Base-by-base conservation (phyloP, 2,113 vertebrate species). In the Oryzias melastigma region DNA sequence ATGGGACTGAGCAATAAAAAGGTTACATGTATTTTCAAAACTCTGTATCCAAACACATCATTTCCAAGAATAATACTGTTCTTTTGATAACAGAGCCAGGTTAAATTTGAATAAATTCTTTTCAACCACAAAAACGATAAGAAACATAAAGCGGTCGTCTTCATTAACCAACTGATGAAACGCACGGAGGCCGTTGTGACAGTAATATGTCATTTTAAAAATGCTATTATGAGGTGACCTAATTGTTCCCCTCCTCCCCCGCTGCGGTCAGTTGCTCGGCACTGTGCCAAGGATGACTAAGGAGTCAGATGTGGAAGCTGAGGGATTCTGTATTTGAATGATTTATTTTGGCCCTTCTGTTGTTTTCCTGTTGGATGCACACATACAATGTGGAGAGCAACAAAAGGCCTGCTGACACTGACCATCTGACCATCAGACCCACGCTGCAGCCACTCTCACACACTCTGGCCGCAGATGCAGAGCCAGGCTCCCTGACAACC, bases 11-110 rank as follows among this genome's bases (percentile, higher is more conserved):
- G 77, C 80, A 81, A 87, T 88, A 88, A 86, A 89, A 85, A 87
- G 80, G 87, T 86, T 90, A 85, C 79, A 73, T 75, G 77, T 85
- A 88, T 87, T 90, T 88, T 86, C 79, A 83, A 88, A 87, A 91
- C 84, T 84, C 52, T 62, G 65, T 75, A 62, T 71, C 73, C 69
- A 81, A 69, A 83, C 72, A 77, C 71, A 81, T 75, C 41, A 83
- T 87, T 87, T 81, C 69, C 75, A 76, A 74, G 58, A 61, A 80
- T 81, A 82, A 88, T 64, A 72, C 62, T 67, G 47, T 55, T 65
- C 40, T 22, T 58, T 29, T 52, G 55, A 46, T 84, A 52, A 77
- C 66, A 64, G 58, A 73, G 22, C 57, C 35, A 47, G 70, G 64
- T 77, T 62, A 71, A 24, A 76, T 81, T 78, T 84, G 43, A 75